Conservation (phyloP, 2,113 vertebrate species). For the Todiramphus chloris region DNA sequence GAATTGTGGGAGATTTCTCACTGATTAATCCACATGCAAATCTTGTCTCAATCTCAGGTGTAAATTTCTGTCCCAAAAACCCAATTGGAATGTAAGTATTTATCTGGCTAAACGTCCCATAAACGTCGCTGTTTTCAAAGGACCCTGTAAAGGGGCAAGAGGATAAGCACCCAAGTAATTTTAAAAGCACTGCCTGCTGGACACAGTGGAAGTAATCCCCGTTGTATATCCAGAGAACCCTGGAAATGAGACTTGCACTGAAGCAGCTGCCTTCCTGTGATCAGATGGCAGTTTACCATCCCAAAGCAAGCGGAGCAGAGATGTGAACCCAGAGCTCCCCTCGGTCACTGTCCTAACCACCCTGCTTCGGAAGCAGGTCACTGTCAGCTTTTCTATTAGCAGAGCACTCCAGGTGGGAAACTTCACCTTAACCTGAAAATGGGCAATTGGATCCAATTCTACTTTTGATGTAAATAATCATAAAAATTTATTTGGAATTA, state of each 20-base stretch:
- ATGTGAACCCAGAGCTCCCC: not conserved
- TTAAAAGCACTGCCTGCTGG: not conserved
- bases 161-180: not conserved
- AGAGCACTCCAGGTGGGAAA: not conserved
- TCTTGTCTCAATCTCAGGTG: not conserved
- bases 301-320: not conserved
- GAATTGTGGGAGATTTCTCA: not conserved
- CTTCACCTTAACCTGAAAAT: not conserved
- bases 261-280: not conserved
- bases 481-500: not conserved
- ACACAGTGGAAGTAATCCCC: not conserved
- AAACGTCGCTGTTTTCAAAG: not conserved
- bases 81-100: not conserved
- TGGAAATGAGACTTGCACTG: not conserved
- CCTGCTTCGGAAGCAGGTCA: not conserved
- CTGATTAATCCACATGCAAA: not conserved
- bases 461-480: not conserved
- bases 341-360: not conserved
- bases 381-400: not conserved
- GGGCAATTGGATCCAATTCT: not conserved
- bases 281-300: not conserved
- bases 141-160: not conserved
- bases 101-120: accelerated
- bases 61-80: not conserved
- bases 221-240: not conserved